phyloP scores from a whole-genome alignment of 2,888 invertebrate genomes.

The Adineta ricciae region DNA sequence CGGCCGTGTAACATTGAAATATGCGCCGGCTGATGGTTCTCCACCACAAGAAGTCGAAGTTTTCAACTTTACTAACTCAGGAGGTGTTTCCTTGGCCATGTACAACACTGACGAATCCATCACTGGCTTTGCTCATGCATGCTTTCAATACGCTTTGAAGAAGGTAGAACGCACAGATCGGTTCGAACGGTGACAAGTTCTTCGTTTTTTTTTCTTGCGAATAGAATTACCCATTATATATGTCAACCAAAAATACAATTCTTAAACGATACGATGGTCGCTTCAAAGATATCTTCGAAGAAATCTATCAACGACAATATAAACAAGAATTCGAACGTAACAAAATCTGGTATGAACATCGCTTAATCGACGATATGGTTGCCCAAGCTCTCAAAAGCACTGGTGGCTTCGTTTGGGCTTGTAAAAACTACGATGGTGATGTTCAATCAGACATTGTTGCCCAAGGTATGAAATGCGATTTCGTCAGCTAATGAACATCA shows the following conservation, averaged over 20 bases:
- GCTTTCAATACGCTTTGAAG: neutral
- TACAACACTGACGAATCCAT: conserved; percentile 73
- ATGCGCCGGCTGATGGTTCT: conserved; percentile 26
- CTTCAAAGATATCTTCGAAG: conserved; percentile 83
- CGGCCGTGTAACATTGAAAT: conserved; percentile 64
- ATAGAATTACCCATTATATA: conserved; percentile 73
- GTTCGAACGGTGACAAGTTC: too few species aligned
- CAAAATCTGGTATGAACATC: conserved; percentile 80
- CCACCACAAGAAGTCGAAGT: conserved; percentile 18
- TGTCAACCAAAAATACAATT: conserved; percentile 82
- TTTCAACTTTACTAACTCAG: conserved; percentile 59
- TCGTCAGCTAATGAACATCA: conserved; percentile 36
- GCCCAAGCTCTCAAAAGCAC: conserved; percentile 71
- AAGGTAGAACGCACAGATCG: conserved; percentile 57
- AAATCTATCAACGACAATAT: conserved; percentile 74
- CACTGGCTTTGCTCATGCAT: conserved; percentile 77
- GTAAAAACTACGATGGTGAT: conserved; percentile 85
- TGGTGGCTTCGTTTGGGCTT: conserved; percentile 81
- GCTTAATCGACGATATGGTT: conserved; percentile 69
- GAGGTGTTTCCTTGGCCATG: conserved; percentile 74
- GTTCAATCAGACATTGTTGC: conserved; percentile 80
- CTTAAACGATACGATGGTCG: conserved; percentile 76
- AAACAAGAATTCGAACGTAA: conserved; percentile 70
- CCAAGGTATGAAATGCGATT: conserved; percentile 51
- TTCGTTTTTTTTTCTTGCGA: conserved; percentile 59